Percentiles rank a stretch among this genome's conserved stretches.
Evolutionary conservation across 2,888 invertebrate species (phyloP).

Genomic region (Acanthosoma haemorrhoidale): DNA sequence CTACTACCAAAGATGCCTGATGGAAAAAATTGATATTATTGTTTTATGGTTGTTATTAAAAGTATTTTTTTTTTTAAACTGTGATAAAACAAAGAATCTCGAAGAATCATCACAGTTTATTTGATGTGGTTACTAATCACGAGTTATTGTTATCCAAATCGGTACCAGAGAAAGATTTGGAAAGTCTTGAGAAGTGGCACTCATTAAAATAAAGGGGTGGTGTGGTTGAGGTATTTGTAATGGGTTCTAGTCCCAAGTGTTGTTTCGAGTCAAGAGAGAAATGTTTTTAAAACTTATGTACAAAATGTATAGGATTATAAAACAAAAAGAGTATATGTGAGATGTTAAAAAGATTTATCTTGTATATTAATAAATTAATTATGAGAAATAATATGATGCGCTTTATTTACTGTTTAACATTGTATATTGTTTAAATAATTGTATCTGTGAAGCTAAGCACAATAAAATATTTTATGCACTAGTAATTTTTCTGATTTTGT

Average conservation of each 20-base stretch:
- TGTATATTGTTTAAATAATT: conserved; percentile 22
- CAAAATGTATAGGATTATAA: conserved; percentile 23
- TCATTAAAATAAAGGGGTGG: not conserved
- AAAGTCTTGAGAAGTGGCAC: conserved; percentile 5
- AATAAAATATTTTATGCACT: conserved; percentile 21
- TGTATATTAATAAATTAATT: conserved; percentile 18
- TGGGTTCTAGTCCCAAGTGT: conserved; percentile 26
- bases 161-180: not conserved
- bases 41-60: conserved; percentile 7
- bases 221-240: conserved; percentile 10
- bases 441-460: conserved; percentile 23
- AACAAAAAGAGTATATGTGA: conserved; percentile 9
- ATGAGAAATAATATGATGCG: not conserved
- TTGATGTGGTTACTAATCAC: not conserved
- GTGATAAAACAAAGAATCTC: conserved; percentile 20
- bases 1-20: conserved; percentile 15
- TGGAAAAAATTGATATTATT: conserved; percentile 14
- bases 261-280: not conserved
- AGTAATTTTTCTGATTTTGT: too few relatives aligned
- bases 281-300: conserved; percentile 23
- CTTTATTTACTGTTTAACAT: conserved; percentile 12
- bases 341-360: conserved; percentile 1
- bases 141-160: conserved; percentile 1
- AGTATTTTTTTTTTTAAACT: conserved; percentile 7
- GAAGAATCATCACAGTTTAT: conserved; percentile 19